Evolutionary conservation across 2,888 invertebrate genomes (phyloP).

Genomic region (Portevinia maculata): DNA sequence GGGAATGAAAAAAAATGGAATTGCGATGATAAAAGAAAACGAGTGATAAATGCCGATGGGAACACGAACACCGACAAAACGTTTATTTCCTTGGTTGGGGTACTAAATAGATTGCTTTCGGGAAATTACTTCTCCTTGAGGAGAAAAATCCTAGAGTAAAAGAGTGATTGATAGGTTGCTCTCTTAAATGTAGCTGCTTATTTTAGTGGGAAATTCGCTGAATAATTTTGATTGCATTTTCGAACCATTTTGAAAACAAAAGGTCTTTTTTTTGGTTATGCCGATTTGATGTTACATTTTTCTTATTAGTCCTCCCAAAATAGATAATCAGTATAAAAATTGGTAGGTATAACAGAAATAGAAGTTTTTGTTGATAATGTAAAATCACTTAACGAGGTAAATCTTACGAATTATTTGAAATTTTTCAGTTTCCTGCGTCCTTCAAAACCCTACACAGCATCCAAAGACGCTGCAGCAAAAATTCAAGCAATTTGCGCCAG

Average conservation of each 20-base stretch:
- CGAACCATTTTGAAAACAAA: slow-evolving; percentile 20
- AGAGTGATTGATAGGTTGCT: slow-evolving; percentile 1
- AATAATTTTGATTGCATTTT: slow-evolving; percentile 41
- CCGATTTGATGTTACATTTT: slow-evolving; percentile 17
- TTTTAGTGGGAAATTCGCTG: background rate
- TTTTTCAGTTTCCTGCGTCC: slow-evolving; percentile 89
- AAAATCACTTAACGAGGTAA: too few species aligned
- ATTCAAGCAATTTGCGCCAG: slow-evolving; percentile 86
- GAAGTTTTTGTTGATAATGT: too few species aligned
- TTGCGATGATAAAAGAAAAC: slow-evolving; percentile 5
- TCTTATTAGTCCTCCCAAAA: slow-evolving; percentile 34
- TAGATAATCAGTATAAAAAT: slow-evolving; percentile 55
- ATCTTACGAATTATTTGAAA: too few species aligned
- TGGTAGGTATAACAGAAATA: too few species aligned
- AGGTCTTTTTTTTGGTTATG: slow-evolving; percentile 30
- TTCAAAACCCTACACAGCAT: slow-evolving; percentile 89
- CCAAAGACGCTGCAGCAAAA: slow-evolving; percentile 85
- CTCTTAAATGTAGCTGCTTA: slow-evolving; percentile 35
- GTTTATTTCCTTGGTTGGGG: background rate
- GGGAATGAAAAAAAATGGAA: slow-evolving; percentile 12
- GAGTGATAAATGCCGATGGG: slow-evolving; percentile 38
- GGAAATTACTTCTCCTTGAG: slow-evolving; percentile 16
- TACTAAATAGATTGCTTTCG: background rate
- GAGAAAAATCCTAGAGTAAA: background rate
- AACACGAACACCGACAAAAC: background rate